Evolutionary conservation across 64 coral and sea anemone species (phyloP).

Genomic region (Porites lutea): DNA sequence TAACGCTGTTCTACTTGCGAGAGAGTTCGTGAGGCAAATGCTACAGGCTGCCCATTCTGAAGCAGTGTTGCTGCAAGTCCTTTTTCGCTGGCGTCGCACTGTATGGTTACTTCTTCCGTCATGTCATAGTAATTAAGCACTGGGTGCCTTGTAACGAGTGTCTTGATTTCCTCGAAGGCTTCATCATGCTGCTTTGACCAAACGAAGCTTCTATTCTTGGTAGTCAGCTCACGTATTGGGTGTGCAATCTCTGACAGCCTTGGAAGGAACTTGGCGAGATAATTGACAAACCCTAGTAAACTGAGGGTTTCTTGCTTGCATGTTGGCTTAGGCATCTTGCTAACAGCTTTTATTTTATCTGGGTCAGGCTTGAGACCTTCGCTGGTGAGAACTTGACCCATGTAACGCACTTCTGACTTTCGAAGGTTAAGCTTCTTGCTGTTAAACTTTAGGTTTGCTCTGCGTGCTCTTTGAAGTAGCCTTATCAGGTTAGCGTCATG

Average conservation of each 20-base stretch:
- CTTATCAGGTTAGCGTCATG: slow-evolving; percentile 50
- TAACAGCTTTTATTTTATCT: slow-evolving; percentile 52
- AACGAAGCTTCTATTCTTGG: slow-evolving; percentile 30
- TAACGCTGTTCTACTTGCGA: slow-evolving; percentile 55
- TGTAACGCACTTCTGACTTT: slow-evolving; percentile 65
- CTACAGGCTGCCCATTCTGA: slow-evolving; percentile 53
- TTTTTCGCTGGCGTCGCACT: slow-evolving; percentile 59
- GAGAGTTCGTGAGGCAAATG: slow-evolving; percentile 75
- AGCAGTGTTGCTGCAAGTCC: slow-evolving; percentile 38
- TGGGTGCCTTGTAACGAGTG: slow-evolving; percentile 59
- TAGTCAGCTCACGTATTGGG: slow-evolving; percentile 53
- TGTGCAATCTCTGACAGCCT: slow-evolving; percentile 57
- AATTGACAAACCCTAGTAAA: slow-evolving; percentile 62
- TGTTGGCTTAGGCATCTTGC: slow-evolving; percentile 55
- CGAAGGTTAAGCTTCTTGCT: slow-evolving; percentile 68
- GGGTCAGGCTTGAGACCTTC: slow-evolving; percentile 62
- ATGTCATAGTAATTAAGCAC: slow-evolving; percentile 64
- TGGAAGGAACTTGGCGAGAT: slow-evolving; percentile 66
- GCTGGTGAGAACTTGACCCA: slow-evolving; percentile 56
- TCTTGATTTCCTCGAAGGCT: slow-evolving; percentile 52
- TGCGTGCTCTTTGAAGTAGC: slow-evolving; percentile 38
- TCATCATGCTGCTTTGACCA: slow-evolving; percentile 51
- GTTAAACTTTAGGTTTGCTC: slow-evolving; percentile 72
- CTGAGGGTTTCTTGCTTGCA: slow-evolving; percentile 58
- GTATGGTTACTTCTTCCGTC: slow-evolving; percentile 35